phyloP scores from a whole-genome alignment of 1,140 invertebrate genomes.

The Drosophila chauvacae region DNA sequence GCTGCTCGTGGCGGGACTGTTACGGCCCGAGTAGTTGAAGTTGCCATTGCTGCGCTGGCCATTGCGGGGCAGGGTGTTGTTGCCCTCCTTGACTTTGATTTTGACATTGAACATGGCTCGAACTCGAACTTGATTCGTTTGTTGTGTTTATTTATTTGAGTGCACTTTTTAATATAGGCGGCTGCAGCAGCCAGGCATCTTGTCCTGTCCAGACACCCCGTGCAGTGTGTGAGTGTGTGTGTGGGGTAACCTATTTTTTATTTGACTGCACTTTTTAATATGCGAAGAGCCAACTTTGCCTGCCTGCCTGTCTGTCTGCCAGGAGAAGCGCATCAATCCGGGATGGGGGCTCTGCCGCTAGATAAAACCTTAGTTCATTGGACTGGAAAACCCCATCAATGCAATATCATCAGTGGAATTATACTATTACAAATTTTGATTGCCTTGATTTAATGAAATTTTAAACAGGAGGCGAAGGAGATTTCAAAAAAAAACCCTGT shows the following conservation, averaged over 20 bases:
- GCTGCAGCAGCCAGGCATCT: slow-evolving; percentile 36
- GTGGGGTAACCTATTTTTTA: slow-evolving; percentile 41
- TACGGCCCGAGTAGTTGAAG: slow-evolving; percentile 52
- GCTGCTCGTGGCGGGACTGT: slow-evolving; percentile 76
- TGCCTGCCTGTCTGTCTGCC: neutral
- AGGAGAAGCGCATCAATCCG: slow-evolving; percentile 17
- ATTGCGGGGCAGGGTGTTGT: slow-evolving; percentile 80
- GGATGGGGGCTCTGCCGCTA: slow-evolving; percentile 1
- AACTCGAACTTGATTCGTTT: slow-evolving; percentile 6
- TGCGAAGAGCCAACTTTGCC: slow-evolving; percentile 32
- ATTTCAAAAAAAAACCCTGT: slow-evolving; percentile 35
- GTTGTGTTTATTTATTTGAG: slow-evolving; percentile 50
- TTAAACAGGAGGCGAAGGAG: neutral
- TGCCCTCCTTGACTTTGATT: slow-evolving; percentile 84
- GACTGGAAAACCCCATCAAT: slow-evolving; percentile 46
- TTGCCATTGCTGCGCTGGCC: slow-evolving; percentile 55
- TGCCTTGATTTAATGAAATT: slow-evolving; percentile 44
- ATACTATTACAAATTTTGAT: slow-evolving; percentile 19
- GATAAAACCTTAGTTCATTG: slow-evolving; percentile 31
- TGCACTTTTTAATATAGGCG: slow-evolving; percentile 67
- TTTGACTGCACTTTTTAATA: slow-evolving; percentile 62
- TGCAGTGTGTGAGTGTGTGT: slow-evolving; percentile 10
- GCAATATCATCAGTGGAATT: slow-evolving; percentile 16
- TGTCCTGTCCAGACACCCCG: slow-evolving; percentile 32
- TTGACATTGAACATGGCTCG: slow-evolving; percentile 84